phyloP scores from a whole-genome alignment of 2,888 invertebrate genomes.

The Drosophila recens region DNA sequence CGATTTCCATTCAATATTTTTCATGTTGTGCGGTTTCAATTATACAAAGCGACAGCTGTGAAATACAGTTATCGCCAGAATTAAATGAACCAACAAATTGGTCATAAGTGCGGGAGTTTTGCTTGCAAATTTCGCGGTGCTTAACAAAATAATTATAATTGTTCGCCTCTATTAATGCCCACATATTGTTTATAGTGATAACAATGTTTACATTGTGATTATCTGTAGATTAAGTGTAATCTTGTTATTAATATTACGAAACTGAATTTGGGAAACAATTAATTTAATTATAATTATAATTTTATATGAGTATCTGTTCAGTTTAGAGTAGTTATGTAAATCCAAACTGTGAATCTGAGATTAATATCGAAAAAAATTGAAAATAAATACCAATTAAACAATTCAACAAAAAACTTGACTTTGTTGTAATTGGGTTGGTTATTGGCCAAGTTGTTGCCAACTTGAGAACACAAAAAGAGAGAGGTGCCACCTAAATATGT shows the following conservation, averaged over 20 bases:
- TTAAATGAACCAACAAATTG: constrained; percentile 11
- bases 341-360: too few species aligned
- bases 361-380: too few species aligned
- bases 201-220: constrained; percentile 3
- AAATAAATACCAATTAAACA: too few species aligned
- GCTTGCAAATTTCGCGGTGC: neutral
- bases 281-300: too few species aligned
- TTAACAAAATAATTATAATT: constrained; percentile 3
- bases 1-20: constrained; percentile 38
- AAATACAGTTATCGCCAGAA: constrained; percentile 17
- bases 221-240: neutral
- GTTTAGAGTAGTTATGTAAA: too few species aligned
- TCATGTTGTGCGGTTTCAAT: constrained; percentile 19
- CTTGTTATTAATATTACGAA: constrained; percentile 1
- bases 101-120: neutral
- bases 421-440: too few species aligned
- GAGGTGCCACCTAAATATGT: constrained; percentile 18
- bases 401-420: too few species aligned
- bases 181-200: constrained; percentile 4
- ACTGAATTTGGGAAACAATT: neutral
- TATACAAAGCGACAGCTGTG: constrained; percentile 17
- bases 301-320: too few species aligned
- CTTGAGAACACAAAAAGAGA: constrained; percentile 21
- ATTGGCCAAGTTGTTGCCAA: too few species aligned
- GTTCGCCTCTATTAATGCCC: neutral